A percentile compares a stretch with the other conserved stretches of the same genome.
Conservation (phyloP, 2,888 invertebrate species). For the Melipona bicolor region DNA sequence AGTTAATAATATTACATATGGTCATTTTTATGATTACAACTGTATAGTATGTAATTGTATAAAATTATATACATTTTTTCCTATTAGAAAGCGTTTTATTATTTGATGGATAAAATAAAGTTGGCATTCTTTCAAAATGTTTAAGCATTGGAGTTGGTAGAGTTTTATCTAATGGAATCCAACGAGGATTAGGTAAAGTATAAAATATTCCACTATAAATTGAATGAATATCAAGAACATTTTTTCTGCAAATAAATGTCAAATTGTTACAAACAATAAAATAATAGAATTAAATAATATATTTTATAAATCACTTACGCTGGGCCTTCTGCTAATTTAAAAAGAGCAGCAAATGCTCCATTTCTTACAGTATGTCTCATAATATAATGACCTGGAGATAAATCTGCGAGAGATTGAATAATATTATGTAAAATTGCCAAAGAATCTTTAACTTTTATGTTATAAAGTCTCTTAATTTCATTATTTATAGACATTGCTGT, state of each 20-base stretch:
- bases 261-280: conserved; percentile 3
- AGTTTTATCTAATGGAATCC: conserved; percentile 74
- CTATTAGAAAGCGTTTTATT: not conserved
- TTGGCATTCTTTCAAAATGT: conserved; percentile 72
- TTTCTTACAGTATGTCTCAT: conserved; percentile 69
- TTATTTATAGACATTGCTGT: conserved; percentile 70
- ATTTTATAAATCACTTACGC: conserved; percentile 34
- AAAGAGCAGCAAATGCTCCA: conserved; percentile 73
- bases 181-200: conserved; percentile 67
- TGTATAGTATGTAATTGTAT: not conserved
- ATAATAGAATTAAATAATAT: not conserved
- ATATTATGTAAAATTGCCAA: conserved; percentile 73
- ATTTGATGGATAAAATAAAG: conserved; percentile 66
- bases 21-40: not conserved
- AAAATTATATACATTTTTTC: not conserved
- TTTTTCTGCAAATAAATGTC: conserved; percentile 66
- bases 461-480: conserved; percentile 74
- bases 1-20: not conserved
- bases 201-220: conserved; percentile 59
- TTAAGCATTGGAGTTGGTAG: conserved; percentile 68
- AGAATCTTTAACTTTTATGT: conserved; percentile 69
- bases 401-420: conserved; percentile 62
- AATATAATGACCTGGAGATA: conserved; percentile 73
- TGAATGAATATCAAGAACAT: conserved; percentile 69
- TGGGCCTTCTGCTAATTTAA: conserved; percentile 62